A percentile compares a stretch with the other conserved stretches of the same genome.
These are phyloP conservation scores for Lissocephala sabroskyi DNA, from an alignment of 2,888 invertebrate genomes.

Conservation along the genomic window DNA sequence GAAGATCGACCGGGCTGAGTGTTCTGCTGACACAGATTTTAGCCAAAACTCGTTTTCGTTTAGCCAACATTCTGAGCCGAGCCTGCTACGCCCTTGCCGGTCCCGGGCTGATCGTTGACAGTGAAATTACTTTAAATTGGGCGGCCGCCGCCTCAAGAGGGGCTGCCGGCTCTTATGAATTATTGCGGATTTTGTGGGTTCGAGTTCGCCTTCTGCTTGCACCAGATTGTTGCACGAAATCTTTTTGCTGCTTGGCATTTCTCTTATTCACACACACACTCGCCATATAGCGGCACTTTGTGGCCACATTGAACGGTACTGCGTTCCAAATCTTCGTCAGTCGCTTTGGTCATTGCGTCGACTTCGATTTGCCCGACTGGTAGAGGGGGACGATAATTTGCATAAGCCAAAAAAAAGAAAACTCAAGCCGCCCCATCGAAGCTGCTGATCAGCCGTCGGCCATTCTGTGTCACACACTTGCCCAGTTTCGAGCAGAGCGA, in stretches of 20 bases:
- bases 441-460: neutral
- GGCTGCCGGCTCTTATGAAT: slow-evolving; percentile 47
- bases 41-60: slow-evolving; percentile 56
- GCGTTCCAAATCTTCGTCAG: slow-evolving; percentile 44
- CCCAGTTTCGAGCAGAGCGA: slow-evolving; percentile 29
- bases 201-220: slow-evolving; percentile 13
- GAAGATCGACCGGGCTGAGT: neutral
- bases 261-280: slow-evolving; percentile 18
- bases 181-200: slow-evolving; percentile 56
- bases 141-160: slow-evolving; percentile 13
- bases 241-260: slow-evolving; percentile 26
- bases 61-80: slow-evolving; percentile 33
- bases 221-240: slow-evolving; percentile 22
- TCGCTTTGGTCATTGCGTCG: slow-evolving; percentile 26
- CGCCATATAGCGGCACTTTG: slow-evolving; percentile 24
- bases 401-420: slow-evolving; percentile 30
- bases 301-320: slow-evolving; percentile 43
- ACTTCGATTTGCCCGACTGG: slow-evolving; percentile 8
- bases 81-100: slow-evolving; percentile 41
- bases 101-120: slow-evolving; percentile 47
- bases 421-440: neutral
- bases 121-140: slow-evolving; percentile 66
- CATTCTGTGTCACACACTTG: slow-evolving; percentile 44
- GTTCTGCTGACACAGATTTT: slow-evolving; percentile 68
- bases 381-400: slow-evolving; percentile 37